A percentile compares a stretch with the other conserved stretches of the same genome.
Conservation (phyloP, 2,888 invertebrate species). For the Trichogramma dendrolimi region DNA sequence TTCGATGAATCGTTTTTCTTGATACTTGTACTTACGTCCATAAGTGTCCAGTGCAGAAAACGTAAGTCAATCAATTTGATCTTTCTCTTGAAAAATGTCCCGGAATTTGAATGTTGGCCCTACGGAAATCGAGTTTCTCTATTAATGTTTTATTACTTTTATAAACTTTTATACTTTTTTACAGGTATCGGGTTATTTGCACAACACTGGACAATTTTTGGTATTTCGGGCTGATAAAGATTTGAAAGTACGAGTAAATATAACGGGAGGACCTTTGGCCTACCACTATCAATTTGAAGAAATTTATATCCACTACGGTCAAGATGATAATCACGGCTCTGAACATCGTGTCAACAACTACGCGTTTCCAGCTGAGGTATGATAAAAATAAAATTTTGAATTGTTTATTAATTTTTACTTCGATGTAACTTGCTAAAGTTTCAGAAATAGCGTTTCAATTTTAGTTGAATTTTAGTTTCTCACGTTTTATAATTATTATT, state of each 20-base stretch:
- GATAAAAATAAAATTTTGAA: constrained; percentile 15
- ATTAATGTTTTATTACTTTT: too few species aligned
- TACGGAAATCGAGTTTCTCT: too few species aligned
- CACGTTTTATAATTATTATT: not conserved
- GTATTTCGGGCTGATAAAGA: constrained; percentile 88
- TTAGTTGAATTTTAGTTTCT: not conserved
- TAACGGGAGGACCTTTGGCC: constrained; percentile 92
- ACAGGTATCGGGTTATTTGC: constrained; percentile 81
- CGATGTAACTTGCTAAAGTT: not conserved
- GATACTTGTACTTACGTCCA: too few species aligned
- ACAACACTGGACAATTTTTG: constrained; percentile 92
- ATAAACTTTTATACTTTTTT: constrained; percentile 24
- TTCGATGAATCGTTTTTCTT: too few species aligned
- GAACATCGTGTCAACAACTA: constrained; percentile 94
- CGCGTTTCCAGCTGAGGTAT: constrained; percentile 95
- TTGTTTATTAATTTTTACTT: not conserved
- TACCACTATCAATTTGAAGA: constrained; percentile 94
- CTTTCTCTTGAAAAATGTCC: too few species aligned
- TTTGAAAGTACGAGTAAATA: constrained; percentile 86
- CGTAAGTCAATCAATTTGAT: too few species aligned
- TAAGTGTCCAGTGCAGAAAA: too few species aligned
- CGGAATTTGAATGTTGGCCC: too few species aligned
- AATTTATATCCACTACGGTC: constrained; percentile 93
- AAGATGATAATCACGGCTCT: constrained; percentile 84
- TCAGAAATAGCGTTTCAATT: not conserved